phyloP scores from a whole-genome alignment of 2,888 invertebrate species.

The Cataglyphis livida region DNA sequence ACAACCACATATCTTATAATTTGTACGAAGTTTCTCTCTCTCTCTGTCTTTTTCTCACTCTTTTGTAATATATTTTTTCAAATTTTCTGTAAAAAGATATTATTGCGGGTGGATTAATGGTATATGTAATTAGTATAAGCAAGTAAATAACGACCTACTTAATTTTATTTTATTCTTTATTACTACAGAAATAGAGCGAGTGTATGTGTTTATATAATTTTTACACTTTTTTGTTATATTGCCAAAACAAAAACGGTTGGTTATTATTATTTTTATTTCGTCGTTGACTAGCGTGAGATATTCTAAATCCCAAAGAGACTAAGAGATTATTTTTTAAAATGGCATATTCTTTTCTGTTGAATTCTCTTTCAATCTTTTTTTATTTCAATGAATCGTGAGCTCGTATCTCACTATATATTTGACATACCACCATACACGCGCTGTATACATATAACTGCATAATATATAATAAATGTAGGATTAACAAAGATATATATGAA shows the following conservation, averaged over 20 bases:
- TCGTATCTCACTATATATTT: neutral
- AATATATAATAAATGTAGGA: slow-evolving; percentile 3
- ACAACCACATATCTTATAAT: neutral
- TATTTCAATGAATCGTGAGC: slow-evolving; percentile 12
- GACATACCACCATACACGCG: neutral
- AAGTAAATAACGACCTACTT: neutral
- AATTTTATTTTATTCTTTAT: neutral
- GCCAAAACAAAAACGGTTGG: neutral
- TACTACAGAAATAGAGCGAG: neutral
- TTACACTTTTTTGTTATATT: neutral
- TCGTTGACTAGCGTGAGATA: slow-evolving; percentile 21
- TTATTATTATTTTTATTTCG: slow-evolving; percentile 42
- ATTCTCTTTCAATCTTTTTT: slow-evolving; percentile 30
- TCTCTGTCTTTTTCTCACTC: neutral
- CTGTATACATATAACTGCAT: neutral
- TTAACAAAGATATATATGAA: slow-evolving; percentile 1
- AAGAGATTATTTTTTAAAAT: slow-evolving; percentile 43
- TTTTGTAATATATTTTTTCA: neutral
- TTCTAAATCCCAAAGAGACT: neutral
- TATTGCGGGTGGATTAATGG: neutral
- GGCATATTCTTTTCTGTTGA: slow-evolving; percentile 27
- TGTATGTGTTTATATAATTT: neutral
- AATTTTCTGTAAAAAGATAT: neutral
- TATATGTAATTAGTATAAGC: neutral
- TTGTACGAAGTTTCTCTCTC: neutral